Evolutionary conservation across 2,113 vertebrate genomes (phyloP), one percentile per base, ranked within the genome.

Genomic region (Chascanopsetta lugubris): DNA sequence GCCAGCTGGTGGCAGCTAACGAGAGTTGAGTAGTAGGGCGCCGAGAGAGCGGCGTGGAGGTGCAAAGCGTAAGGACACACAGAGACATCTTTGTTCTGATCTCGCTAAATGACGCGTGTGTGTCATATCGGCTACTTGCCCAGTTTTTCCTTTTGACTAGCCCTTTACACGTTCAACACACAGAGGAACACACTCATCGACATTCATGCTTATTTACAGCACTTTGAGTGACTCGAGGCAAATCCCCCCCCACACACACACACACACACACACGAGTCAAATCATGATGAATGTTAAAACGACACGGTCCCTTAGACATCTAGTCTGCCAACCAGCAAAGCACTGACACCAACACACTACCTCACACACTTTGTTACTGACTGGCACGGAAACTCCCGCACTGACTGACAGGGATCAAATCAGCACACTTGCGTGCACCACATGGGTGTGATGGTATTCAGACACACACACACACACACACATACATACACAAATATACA

Each of bases 1-100:
- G 97, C 46, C 97, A 99, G 85, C 85, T 98, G 70, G 97, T 98
- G 83, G 96, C 95, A 0, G 96, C 96, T 69, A 98, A 96, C 0
- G 97, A 99, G 0, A 96, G 96, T 60, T 99, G 93, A 94, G 70
- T 13, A 50, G 65, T 17, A n/a, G 34, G 43, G 10, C 7, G 65
- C 49, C 29, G 43, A n/a, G 17, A 11, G 21, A 65, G 59, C 42
- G 43, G 58, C 40, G 13, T 22, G 15, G 22, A 63, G 55, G 57
- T 58, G 53, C 27, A 12, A 57, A 40, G 6, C 50, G 25, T 55
- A 57, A 32, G 22, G 63, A 84, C 67, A 63, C 58, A 70, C 57
- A 56, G 51, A 78, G 66, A 83, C 77, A 61, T 49, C 21, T 66
- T 57, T 74, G 58, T 74, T 77, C 64, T 72, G 69, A 80, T 83